A percentile compares a stretch with the other conserved stretches of the same genome.
Conservation (phyloP, 2,888 invertebrate species). For the Drosophila kanekoi region DNA sequence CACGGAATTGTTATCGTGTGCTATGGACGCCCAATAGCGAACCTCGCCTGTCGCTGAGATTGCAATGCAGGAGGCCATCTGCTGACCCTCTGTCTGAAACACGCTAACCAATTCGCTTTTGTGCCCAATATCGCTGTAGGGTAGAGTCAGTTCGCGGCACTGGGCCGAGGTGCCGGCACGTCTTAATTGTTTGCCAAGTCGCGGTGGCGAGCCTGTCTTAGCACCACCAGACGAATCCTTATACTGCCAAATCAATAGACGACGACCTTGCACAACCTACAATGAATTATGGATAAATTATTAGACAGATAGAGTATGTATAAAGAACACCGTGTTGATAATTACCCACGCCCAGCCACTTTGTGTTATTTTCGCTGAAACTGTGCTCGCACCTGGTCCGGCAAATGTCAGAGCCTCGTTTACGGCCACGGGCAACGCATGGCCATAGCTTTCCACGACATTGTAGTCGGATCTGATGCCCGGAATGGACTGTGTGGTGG, state of each 20-base stretch:
- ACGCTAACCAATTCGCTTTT: constrained; percentile 93
- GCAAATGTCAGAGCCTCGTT: constrained; percentile 95
- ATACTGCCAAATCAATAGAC: constrained; percentile 94
- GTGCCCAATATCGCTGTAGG: constrained; percentile 96
- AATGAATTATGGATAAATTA: background rate
- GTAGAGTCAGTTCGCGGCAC: constrained; percentile 94
- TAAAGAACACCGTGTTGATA: background rate
- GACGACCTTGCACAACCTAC: constrained; percentile 93
- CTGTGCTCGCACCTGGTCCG: constrained; percentile 86
- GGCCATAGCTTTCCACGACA: constrained; percentile 92
- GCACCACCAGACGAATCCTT: constrained; percentile 84
- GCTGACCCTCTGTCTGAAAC: constrained; percentile 87
- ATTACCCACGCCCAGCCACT: constrained; percentile 87
- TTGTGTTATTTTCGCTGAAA: constrained; percentile 86
- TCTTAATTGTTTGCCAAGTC: constrained; percentile 65
- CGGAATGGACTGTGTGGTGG: constrained; percentile 89
- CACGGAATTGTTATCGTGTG: constrained; percentile 93
- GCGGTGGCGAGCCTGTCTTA: constrained; percentile 58
- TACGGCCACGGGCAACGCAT: constrained; percentile 93
- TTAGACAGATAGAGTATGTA: background rate
- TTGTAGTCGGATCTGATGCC: constrained; percentile 91
- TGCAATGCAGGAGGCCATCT: constrained; percentile 94
- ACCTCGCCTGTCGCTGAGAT: constrained; percentile 97
- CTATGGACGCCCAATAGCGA: constrained; percentile 95
- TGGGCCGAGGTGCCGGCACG: constrained; percentile 86